A percentile compares a stretch with the other conserved stretches of the same genome.
These are phyloP conservation scores for Columba janthina DNA, from an alignment of 2,113 vertebrate genomes.

Conservation along the genomic window DNA sequence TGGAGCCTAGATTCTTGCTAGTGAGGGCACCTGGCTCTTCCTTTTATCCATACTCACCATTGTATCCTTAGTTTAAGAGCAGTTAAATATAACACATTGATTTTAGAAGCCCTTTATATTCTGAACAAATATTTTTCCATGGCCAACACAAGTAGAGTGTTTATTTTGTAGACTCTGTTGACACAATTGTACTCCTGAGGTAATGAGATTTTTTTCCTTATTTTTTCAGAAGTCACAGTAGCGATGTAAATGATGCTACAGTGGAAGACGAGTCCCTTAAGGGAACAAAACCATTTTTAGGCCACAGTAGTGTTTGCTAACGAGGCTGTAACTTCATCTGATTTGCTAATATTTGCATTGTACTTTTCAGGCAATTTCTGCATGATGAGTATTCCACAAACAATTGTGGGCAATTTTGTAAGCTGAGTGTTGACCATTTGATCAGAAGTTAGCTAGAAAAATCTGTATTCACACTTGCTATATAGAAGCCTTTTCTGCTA, in stretches of 20 bases:
- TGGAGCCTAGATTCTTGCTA: background rate
- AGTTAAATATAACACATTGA: background rate
- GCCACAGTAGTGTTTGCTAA: background rate
- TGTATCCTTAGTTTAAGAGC: background rate
- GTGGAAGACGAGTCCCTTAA: background rate
- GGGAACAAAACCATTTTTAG: fast-evolving
- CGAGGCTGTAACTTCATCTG: background rate
- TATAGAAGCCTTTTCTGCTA: background rate
- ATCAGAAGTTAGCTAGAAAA: background rate
- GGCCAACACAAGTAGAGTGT: fast-evolving
- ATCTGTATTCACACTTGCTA: background rate
- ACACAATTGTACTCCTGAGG: background rate
- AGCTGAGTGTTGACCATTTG: background rate
- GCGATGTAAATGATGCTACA: background rate
- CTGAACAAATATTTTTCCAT: background rate
- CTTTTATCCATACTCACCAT: background rate
- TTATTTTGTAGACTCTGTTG: background rate
- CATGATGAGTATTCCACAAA: background rate
- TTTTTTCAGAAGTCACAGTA: background rate
- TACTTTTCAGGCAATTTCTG: background rate
- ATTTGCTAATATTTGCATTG: background rate
- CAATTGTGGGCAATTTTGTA: background rate
- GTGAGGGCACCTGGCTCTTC: background rate
- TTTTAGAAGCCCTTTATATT: background rate
- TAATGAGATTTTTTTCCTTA: background rate